Evolutionary conservation across 1,140 invertebrate species (phyloP).

Genomic region (Drosophila orosa): DNA sequence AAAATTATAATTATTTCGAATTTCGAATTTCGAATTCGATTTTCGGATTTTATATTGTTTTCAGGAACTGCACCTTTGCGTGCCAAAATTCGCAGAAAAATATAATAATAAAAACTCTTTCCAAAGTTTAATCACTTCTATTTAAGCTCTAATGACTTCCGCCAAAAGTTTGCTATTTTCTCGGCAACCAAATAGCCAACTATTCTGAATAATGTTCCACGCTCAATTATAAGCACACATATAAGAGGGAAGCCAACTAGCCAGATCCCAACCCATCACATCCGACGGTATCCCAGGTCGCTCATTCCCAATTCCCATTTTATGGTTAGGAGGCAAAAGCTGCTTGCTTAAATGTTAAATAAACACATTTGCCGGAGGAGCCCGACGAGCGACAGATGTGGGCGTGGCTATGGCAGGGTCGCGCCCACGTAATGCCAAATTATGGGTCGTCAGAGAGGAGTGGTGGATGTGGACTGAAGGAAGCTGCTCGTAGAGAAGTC

Average conservation of each 20-base stretch:
- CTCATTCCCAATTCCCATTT: constrained; percentile 35
- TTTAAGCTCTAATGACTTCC: constrained; percentile 24
- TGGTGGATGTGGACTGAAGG: constrained; percentile 7
- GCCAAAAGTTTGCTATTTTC: constrained; percentile 2
- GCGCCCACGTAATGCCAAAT: constrained; percentile 63
- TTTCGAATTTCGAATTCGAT: too few species aligned
- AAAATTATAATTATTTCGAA: too few species aligned
- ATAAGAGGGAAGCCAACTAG: constrained; percentile 2
- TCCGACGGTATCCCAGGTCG: constrained; percentile 3
- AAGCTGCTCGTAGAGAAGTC: constrained; percentile 41
- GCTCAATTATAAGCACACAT: constrained; percentile 23
- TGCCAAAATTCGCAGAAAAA: neutral
- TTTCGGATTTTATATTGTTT: too few species aligned
- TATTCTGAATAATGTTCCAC: constrained; percentile 7
- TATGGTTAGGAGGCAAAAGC: constrained; percentile 31
- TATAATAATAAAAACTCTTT: neutral
- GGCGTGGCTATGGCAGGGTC: constrained; percentile 12
- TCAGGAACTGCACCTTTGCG: neutral
- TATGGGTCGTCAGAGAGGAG: constrained; percentile 38
- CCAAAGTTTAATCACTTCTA: constrained; percentile 13
- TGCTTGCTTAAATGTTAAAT: constrained; percentile 61
- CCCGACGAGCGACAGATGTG: constrained; percentile 9
- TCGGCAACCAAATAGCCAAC: neutral
- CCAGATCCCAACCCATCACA: constrained; percentile 9
- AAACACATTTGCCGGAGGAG: constrained; percentile 42